These are phyloP conservation scores for Leistus spinibarbis DNA, from an alignment of 2,888 invertebrate genomes.

Conservation along the genomic window DNA sequence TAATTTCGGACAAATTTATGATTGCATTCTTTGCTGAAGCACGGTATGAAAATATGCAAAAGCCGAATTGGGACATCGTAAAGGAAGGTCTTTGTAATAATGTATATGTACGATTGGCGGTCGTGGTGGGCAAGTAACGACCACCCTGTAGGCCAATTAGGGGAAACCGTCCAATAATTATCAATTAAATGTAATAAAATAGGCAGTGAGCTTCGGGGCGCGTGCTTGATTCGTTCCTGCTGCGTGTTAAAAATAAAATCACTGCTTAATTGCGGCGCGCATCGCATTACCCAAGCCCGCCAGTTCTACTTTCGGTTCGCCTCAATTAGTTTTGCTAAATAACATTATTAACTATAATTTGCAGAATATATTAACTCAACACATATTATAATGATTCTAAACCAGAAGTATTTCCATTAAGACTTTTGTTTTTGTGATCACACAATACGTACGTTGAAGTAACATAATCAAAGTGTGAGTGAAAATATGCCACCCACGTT, in stretches of 20 bases:
- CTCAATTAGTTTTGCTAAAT: constrained; percentile 3
- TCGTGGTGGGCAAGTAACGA: constrained; percentile 42
- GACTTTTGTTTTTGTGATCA: not conserved
- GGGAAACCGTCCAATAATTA: constrained; percentile 54
- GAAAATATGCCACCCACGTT: not conserved
- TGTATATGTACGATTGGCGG: constrained; percentile 1
- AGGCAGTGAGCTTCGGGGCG: not conserved
- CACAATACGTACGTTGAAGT: not conserved
- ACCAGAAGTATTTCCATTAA: no score
- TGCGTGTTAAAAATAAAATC: constrained; percentile 10
- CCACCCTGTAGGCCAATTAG: constrained; percentile 56
- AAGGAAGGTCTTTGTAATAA: not conserved
- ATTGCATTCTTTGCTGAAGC: not conserved
- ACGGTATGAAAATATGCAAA: not conserved
- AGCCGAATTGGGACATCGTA: not conserved
- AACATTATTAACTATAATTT: constrained; percentile 8
- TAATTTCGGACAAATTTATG: not conserved
- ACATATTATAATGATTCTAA: no score
- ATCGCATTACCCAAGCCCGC: not conserved
- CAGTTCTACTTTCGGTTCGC: not conserved
- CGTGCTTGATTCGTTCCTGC: not conserved
- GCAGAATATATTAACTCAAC: not conserved
- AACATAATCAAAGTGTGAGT: not conserved
- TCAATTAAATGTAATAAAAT: constrained; percentile 54
- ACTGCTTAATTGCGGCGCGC: constrained; percentile 4